Percentiles rank a stretch among this genome's conserved stretches.
Evolutionary conservation across 2,113 vertebrate genomes (phyloP).

Genomic region (human): GRCh38 chrX:12062001-12062500

Average conservation of each 20-base stretch:
- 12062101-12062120: neutral
- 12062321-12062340: neutral
- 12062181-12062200: neutral
- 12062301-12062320: neutral
- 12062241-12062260: neutral
- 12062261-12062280: neutral
- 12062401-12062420: neutral
- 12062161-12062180: neutral
- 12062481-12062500: neutral
- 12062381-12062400: neutral
- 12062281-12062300: constrained; percentile 10
- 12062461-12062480: neutral
- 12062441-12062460: neutral
- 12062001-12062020: constrained; percentile 14
- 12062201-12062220: neutral
- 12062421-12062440: constrained; percentile 10
- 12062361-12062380: neutral
- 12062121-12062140: neutral
- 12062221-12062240: neutral
- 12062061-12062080: neutral
- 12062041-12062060: neutral
- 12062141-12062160: neutral
- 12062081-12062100: neutral
- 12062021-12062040: constrained; percentile 11
- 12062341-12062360: neutral